Conservation (phyloP, 1,140 invertebrate species). For the Camponotus pennsylvanicus region DNA sequence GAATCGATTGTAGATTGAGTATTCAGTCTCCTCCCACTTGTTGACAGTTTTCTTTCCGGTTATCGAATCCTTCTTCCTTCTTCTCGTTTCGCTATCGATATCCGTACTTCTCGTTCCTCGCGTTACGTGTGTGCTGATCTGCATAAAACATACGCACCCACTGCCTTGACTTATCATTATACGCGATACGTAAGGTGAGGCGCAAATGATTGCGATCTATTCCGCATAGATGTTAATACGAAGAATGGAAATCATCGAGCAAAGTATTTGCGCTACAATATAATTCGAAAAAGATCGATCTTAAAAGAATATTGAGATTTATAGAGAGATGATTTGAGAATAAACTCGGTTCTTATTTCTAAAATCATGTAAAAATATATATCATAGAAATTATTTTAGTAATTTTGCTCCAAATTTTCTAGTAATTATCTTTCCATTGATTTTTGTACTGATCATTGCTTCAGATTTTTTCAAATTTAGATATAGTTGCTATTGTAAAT, state of each 20-base stretch:
- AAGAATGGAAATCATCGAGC: background rate
- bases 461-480: background rate
- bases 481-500: no score
- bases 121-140: conserved; percentile 29
- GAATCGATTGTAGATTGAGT: background rate
- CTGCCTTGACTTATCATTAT: conserved; percentile 24
- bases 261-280: background rate
- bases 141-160: conserved; percentile 56
- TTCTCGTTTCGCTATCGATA: conserved; percentile 1
- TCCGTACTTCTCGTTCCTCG: background rate
- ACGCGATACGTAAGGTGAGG: background rate
- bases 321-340: background rate
- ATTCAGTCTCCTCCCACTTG: background rate
- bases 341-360: background rate
- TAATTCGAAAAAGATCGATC: background rate
- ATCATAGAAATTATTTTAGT: background rate
- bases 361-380: background rate
- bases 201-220: conserved; percentile 15
- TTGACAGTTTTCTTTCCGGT: conserved; percentile 6
- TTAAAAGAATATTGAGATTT: background rate
- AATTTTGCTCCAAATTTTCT: background rate
- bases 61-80: background rate
- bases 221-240: background rate
- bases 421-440: background rate
- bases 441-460: background rate